Conservation (phyloP, 2,113 vertebrate genomes). For the Microcebus lehilahytsara region DNA sequence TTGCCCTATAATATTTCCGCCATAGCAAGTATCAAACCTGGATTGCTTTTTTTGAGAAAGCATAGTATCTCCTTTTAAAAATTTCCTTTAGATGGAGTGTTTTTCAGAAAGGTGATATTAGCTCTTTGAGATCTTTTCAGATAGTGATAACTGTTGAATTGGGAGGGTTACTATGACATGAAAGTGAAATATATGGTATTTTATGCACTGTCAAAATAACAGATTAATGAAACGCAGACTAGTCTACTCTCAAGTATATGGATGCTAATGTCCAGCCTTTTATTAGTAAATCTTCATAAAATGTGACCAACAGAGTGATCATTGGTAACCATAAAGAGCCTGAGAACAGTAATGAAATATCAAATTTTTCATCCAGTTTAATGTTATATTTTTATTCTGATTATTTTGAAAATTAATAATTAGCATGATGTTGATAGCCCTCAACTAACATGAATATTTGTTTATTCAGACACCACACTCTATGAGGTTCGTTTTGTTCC, state of each 20-base stretch:
- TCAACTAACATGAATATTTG: not conserved
- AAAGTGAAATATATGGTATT: constrained; percentile 36
- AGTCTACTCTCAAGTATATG: constrained; percentile 10
- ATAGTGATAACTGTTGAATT: constrained; percentile 26
- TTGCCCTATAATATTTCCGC: not conserved
- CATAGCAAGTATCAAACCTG: not conserved
- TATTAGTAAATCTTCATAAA: constrained; percentile 43
- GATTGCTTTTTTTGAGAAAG: not conserved
- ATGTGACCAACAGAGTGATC: constrained; percentile 3
- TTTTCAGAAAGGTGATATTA: constrained; percentile 45
- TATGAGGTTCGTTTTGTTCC: constrained; percentile 45
- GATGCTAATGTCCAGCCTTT: not conserved
- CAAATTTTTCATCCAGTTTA: constrained; percentile 44
- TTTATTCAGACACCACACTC: not conserved
- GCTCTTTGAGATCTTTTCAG: constrained; percentile 17
- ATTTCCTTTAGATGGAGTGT: not conserved
- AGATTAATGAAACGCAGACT: constrained; percentile 3
- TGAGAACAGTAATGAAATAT: constrained; percentile 35
- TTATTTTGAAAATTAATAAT: constrained; percentile 60
- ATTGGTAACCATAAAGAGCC: constrained; percentile 22
- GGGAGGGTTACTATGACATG: constrained; percentile 9
- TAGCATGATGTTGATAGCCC: not conserved
- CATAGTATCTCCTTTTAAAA: not conserved
- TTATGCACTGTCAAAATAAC: constrained; percentile 15
- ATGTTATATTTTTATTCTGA: constrained; percentile 30